A percentile compares a stretch with the other conserved stretches of the same genome.
Evolutionary conservation across 35 echinoderm and acorn worm genomes (phyloP).

Genomic region (Antedon bifida): DNA sequence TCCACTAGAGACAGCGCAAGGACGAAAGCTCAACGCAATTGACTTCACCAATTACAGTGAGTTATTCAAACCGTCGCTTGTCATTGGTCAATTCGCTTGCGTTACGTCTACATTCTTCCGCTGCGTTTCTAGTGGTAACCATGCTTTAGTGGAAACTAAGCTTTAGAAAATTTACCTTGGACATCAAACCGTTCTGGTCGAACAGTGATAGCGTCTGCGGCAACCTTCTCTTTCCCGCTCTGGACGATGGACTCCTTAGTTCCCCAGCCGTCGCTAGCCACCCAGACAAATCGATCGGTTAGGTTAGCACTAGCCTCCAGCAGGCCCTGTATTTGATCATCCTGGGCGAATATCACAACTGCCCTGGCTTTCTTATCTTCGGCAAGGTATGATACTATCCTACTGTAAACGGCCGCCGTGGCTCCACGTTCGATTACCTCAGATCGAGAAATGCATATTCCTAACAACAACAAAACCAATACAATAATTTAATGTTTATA

Average conservation of each 20-base stretch:
- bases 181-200: conserved; percentile 26
- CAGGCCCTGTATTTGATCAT: conserved; percentile 54
- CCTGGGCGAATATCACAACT: conserved; percentile 63
- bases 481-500: background rate
- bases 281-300: conserved; percentile 58
- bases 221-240: conserved; percentile 19
- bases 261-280: conserved; percentile 95
- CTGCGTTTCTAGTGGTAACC: no score
- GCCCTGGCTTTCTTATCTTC: conserved; percentile 35
- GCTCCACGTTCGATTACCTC: conserved; percentile 59
- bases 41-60: no score
- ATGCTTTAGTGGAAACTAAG: no score
- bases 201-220: conserved; percentile 85
- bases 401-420: conserved; percentile 41
- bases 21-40: no score
- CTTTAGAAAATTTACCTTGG: no score
- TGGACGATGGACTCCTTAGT: conserved; percentile 69
- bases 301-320: conserved; percentile 51
- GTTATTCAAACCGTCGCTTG: no score
- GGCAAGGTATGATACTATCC: conserved; percentile 50
- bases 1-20: no score
- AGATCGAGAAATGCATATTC: conserved; percentile 56
- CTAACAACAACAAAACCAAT: conserved; percentile 26
- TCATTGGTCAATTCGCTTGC: no score
- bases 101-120: no score